A percentile compares a stretch with the other conserved stretches of the same genome.
Evolutionary conservation across 2,888 invertebrate species (phyloP).

Genomic region (Scaptomyza cyrtandrae): DNA sequence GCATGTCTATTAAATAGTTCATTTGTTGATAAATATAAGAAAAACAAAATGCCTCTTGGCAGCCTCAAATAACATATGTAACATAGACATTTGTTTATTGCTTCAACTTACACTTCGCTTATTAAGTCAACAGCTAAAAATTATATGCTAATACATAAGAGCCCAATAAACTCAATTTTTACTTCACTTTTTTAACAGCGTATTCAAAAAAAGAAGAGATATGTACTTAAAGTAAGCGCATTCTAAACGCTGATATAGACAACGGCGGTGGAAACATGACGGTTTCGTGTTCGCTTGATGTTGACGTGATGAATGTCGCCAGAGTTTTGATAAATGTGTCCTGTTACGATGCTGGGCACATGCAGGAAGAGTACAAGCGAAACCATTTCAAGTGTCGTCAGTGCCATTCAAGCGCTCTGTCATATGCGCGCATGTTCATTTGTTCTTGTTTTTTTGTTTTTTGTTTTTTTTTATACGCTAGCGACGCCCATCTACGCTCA

Average conservation of each 20-base stretch:
- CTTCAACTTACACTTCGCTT: too few species aligned
- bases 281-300: conserved; percentile 37
- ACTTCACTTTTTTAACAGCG: neutral
- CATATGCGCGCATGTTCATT: conserved; percentile 71
- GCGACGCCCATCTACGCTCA: conserved; percentile 9
- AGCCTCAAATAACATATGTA: too few species aligned
- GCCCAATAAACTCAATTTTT: neutral
- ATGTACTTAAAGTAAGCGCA: conserved; percentile 57
- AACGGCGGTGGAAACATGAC: conserved; percentile 17
- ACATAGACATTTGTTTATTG: too few species aligned
- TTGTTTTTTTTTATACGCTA: neutral
- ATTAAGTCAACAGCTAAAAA: too few species aligned
- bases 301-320: conserved; percentile 76
- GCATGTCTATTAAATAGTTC: too few species aligned
- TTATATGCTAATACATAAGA: neutral
- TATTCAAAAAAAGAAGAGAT: neutral
- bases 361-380: conserved; percentile 24
- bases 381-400: conserved; percentile 76
- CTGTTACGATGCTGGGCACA: conserved; percentile 21
- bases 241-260: conserved; percentile 67
- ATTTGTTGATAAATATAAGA: too few species aligned
- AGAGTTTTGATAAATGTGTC: conserved; percentile 72
- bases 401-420: conserved; percentile 62
- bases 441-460: conserved; percentile 41
- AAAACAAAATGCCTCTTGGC: too few species aligned